These are phyloP conservation scores for Laticauda colubrina DNA, from an alignment of 2,113 vertebrate species.

Conservation along the genomic window DNA sequence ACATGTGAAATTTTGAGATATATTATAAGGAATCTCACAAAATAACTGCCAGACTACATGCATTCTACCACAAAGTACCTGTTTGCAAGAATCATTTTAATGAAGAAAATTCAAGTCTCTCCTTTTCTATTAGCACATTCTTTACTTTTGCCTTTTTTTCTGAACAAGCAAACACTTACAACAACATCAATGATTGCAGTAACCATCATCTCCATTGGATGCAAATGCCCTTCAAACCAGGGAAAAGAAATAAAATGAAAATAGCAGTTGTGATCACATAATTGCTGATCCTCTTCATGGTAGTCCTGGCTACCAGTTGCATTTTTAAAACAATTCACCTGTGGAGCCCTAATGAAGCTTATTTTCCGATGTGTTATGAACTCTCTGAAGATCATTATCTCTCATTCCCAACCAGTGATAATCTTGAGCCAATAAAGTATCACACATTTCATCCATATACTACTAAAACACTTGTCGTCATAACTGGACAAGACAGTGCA, in stretches of 20 bases:
- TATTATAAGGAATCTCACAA: not conserved
- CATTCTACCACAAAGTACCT: not conserved
- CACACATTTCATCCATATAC: not conserved
- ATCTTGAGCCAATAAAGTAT: not conserved
- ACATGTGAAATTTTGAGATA: not conserved
- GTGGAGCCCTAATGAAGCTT: not conserved
- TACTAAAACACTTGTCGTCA: not conserved
- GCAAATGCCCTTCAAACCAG: not conserved
- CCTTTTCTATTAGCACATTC: not conserved
- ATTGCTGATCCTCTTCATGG: not conserved
- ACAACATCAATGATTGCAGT: not conserved
- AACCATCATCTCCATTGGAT: not conserved
- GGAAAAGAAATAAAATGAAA: not conserved
- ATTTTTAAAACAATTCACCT: not conserved
- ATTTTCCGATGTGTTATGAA: not conserved
- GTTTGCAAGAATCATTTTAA: not conserved
- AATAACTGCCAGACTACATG: not conserved
- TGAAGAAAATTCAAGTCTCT: not conserved
- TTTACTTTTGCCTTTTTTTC: not conserved
- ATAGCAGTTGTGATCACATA: not conserved
- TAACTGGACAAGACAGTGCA: not conserved
- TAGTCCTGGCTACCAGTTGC: not conserved
- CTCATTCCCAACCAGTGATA: not conserved
- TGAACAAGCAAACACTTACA: not conserved
- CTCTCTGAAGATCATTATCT: not conserved